Base-by-base conservation (phyloP, 2,888 invertebrate genomes). In the Apodemia zela region DNA sequence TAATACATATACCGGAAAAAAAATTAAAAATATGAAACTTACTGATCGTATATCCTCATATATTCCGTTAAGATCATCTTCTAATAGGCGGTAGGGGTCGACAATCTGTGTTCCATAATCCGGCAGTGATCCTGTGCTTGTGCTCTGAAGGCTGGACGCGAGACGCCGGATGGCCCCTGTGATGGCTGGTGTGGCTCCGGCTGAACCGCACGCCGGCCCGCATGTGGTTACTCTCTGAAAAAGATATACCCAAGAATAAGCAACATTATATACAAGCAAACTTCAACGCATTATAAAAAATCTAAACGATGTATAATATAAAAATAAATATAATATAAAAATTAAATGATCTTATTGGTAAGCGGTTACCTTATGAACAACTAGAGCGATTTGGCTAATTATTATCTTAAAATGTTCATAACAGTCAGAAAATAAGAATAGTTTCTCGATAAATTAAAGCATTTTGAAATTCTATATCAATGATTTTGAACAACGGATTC, bases 1-100 rank as follows among this genome's bases (percentile, higher is more conserved):
- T 3, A 3, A 25, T 2, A 2, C 0, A 6, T 29, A 6, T 29
- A 59, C 5, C 1, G 33, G 47, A 5, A 13, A 5, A 3, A 15
- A 29, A 38, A 35, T 35, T 10, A 2, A 11, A 15, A 42, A 29
- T 21, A 33, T 60, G 10, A 29, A 29, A 63, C 85, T 83, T 87
- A 97, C 98, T 92, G 95, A 93, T 94, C 96, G 93, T 81, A 98
- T 97, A 81, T 97, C 96, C 75, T 95, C 94, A 82, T 97, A 97
- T 75, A 98, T 94, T 75, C 95, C 95, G 81, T 96, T 95, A 69
- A 98, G 94, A 82, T 98, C 98, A 76, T 97, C 96, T 76, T 97
- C 96, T 68, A 97, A 93, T 69, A 98, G 92, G 75, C 95, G 94
- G 84, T 97, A 98, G 67, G 98, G 98, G 91, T 97, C 97, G 72